These are phyloP conservation scores for Nomada flava DNA, from an alignment of 2,888 invertebrate genomes.

Conservation along the genomic window DNA sequence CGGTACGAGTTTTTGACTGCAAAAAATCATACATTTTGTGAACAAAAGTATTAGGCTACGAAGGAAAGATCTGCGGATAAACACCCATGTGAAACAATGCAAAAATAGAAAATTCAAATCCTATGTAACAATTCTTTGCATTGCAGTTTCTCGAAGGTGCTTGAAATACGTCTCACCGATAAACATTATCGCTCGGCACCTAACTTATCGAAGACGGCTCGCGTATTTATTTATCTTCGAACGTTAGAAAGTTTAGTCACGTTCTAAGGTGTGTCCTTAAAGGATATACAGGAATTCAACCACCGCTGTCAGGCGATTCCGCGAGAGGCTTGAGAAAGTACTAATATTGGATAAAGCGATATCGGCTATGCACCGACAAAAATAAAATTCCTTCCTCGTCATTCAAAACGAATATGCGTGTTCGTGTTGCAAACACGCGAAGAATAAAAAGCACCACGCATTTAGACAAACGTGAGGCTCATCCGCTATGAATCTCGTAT, in stretches of 20 bases:
- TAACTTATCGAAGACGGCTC: conserved; percentile 10
- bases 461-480: background rate
- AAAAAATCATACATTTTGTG: too few species aligned
- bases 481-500: background rate
- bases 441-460: background rate
- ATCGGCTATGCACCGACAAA: background rate
- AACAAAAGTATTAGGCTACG: too few species aligned
- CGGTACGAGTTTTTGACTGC: too few species aligned
- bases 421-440: conserved; percentile 15
- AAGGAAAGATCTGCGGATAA: too few species aligned
- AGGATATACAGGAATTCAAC: conserved; percentile 31
- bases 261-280: conserved; percentile 46
- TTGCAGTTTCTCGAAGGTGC: background rate
- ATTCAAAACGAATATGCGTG: conserved; percentile 22
- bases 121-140: too few species aligned
- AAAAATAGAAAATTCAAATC: too few species aligned
- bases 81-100: too few species aligned
- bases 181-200: conserved; percentile 10
- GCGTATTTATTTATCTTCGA: conserved; percentile 25
- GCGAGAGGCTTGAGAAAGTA: conserved; percentile 30
- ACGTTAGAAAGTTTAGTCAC: conserved; percentile 41
- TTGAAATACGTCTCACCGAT: background rate
- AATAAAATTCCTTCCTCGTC: conserved; percentile 21
- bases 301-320: conserved; percentile 23
- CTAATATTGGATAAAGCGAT: background rate